A percentile compares a stretch with the other conserved stretches of the same genome.
phyloP scores from a whole-genome alignment of 2,113 vertebrate genomes.

The Strix uralensis region DNA sequence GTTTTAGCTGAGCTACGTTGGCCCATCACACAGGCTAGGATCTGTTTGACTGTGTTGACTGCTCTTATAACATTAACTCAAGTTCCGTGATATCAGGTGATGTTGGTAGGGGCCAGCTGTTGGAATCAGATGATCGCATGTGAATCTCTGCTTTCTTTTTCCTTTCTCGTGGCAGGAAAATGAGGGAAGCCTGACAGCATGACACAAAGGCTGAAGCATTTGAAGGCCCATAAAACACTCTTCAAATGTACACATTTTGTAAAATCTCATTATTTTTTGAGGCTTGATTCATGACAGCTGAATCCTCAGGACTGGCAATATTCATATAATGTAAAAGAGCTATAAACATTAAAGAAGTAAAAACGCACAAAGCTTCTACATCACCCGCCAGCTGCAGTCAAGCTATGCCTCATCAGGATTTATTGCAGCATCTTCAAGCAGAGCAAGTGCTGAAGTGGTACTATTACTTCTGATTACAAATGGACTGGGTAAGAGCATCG shows the following conservation, averaged over 20 bases:
- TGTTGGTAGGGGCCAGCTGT: background rate
- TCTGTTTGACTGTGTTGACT: background rate
- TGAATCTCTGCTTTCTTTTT: background rate
- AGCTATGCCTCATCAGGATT: conserved; percentile 38
- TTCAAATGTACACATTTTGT: background rate
- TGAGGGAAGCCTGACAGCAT: background rate
- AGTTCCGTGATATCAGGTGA: background rate
- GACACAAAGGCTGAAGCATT: background rate
- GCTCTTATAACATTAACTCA: background rate
- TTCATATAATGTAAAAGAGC: conserved; percentile 29
- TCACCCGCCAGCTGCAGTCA: conserved; percentile 29
- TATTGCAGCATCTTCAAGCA: conserved; percentile 39
- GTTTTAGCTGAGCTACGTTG: background rate
- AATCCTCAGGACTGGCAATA: conserved; percentile 17
- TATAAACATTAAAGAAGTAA: conserved; percentile 49
- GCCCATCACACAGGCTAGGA: background rate
- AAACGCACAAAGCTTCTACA: conserved; percentile 18
- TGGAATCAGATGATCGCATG: background rate
- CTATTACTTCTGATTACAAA: conserved; percentile 56
- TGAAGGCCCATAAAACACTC: background rate
- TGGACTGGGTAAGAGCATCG: conserved; percentile 23
- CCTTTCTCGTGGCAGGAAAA: background rate
- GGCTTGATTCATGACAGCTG: conserved; percentile 11
- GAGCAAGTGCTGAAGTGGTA: conserved; percentile 28
- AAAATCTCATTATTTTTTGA: conserved; percentile 25